Conservation (phyloP, 2,888 invertebrate genomes). For the Agrochola circellaris region DNA sequence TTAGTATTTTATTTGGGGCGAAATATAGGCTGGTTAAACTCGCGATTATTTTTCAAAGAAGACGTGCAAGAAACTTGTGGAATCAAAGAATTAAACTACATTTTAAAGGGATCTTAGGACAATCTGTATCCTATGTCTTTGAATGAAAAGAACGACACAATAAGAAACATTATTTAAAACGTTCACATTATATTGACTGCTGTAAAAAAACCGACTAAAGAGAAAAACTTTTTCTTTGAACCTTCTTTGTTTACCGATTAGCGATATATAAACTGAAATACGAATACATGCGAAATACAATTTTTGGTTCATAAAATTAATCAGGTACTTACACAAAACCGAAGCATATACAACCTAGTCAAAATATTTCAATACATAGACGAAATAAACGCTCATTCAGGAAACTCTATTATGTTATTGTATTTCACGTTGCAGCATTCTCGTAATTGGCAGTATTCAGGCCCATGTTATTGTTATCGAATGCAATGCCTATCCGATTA, state of each 20-base stretch:
- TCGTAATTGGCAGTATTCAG: conserved; percentile 41
- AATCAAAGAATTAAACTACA: not conserved
- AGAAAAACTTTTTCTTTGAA: not conserved
- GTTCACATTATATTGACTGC: not conserved
- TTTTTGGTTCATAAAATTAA: not conserved
- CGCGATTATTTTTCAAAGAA: not conserved
- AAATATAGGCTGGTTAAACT: not conserved
- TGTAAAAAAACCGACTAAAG: no score
- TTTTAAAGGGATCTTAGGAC: not conserved
- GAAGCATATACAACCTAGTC: not conserved
- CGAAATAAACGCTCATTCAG: conserved; percentile 39
- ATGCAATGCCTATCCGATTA: conserved; percentile 52
- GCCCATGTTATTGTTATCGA: conserved; percentile 46
- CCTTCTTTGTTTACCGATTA: not conserved
- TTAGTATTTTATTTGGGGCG: conserved; percentile 1
- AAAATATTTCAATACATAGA: conserved; percentile 33
- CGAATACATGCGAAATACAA: not conserved
- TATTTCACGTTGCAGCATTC: conserved; percentile 30
- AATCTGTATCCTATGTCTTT: not conserved
- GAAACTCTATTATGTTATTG: conserved; percentile 33
- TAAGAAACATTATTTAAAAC: not conserved
- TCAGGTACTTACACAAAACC: not conserved
- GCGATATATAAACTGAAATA: not conserved
- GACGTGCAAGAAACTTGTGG: not conserved
- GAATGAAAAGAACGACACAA: not conserved